These are phyloP conservation scores for Tachina fera DNA, from an alignment of 2,888 invertebrate species.

Conservation along the genomic window DNA sequence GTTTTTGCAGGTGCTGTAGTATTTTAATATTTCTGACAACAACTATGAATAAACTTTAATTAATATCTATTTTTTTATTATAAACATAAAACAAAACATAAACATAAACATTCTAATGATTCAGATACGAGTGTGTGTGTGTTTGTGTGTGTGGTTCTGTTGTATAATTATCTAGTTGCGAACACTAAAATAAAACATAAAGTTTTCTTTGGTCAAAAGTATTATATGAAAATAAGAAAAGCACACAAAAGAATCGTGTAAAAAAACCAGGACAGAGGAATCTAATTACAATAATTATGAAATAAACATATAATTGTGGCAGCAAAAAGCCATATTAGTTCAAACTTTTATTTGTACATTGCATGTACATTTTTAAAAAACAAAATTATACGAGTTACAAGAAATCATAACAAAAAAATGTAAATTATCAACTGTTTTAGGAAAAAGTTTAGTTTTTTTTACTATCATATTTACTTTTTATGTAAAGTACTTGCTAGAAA, in stretches of 20 bases:
- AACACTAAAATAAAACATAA: slow-evolving; percentile 55
- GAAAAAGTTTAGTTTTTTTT: slow-evolving; percentile 31
- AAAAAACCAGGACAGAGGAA: slow-evolving; percentile 17
- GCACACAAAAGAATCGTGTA: neutral
- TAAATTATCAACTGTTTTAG: slow-evolving; percentile 19
- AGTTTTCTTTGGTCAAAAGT: slow-evolving; percentile 7
- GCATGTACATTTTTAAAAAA: neutral
- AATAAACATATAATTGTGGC: slow-evolving; percentile 47
- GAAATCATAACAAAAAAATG: slow-evolving; percentile 1
- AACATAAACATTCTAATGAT: slow-evolving; percentile 37
- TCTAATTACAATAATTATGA: slow-evolving; percentile 59
- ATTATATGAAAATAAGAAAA: neutral
- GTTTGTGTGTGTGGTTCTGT: neutral
- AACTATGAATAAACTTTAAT: slow-evolving; percentile 58
- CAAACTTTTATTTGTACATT: slow-evolving; percentile 2
- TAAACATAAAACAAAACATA: slow-evolving; percentile 31
- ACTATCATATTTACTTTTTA: neutral
- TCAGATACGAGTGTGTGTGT: neutral
- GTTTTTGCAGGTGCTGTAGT: slow-evolving; percentile 4
- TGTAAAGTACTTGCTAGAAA: too few relatives aligned
- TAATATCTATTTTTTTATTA: slow-evolving; percentile 43
- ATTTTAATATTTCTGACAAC: neutral
- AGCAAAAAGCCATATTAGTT: neutral
- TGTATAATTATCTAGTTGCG: slow-evolving; percentile 66
- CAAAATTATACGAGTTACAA: neutral